Base-by-base conservation (phyloP, 2,888 invertebrate genomes). In the Lasioglossum malachurum region DNA sequence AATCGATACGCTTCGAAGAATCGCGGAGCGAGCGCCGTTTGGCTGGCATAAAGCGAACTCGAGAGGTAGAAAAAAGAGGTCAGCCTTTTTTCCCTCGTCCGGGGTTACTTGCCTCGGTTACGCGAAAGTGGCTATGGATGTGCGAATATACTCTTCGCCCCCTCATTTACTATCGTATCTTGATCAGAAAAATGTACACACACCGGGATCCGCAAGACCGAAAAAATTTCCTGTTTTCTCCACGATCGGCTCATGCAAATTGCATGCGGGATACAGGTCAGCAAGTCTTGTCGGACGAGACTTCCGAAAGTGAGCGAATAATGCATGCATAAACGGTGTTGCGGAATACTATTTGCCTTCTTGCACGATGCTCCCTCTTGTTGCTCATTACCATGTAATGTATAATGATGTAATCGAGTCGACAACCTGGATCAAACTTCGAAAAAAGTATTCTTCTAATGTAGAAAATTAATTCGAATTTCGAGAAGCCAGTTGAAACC, bases 1-100 rank as follows among this genome's bases (percentile, higher is more conserved):
- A 79, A 83, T 85, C 79, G 75, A 73, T 76, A n/a, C 57, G 46
- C 67, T 78, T 75, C 31, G 76, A 67, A 74, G 53, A 19, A 31
- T 57, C 27, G 46, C 27, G 41, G 8, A 64, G 35, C 35, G 57
- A 71, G 35, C 35, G 60, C 49, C 67, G 57, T 75, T 49, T 14
- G 44, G 57, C 46, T 14, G 69, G 41, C 16, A 44, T 57, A 60
- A 49, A 81, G 27, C 12, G 35, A 41, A 60, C 23, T 71, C n/a
- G 27, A 31, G 64, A n/a, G 72, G n/a, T 31, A 16, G 44, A 23
- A 35, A 69, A 38, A 35, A 46, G 67, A 60, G 79, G 76, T 81
- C 64, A 57, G 46, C 31, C 57, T 82, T 82, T 60, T 31, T 35
- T 71, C 38, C 10, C 38, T 12, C 14, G 16, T 38, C 27, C 27